A percentile compares a stretch with the other conserved stretches of the same genome.
Evolutionary conservation across 2,888 invertebrate genomes (phyloP).

Genomic region (Aquatica leii): DNA sequence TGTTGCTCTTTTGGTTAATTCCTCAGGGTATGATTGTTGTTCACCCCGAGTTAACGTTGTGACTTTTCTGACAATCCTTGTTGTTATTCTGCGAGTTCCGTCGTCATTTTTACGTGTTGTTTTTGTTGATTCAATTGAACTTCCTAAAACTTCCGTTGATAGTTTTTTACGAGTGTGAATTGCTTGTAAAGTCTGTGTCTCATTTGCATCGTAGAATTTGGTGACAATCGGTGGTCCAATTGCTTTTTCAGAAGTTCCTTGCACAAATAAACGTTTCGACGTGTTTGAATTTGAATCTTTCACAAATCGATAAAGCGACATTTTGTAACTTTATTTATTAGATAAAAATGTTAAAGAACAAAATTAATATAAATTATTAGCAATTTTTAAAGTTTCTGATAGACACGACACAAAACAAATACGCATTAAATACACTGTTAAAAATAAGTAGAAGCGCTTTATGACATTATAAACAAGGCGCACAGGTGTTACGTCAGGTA

Average conservation of each 20-base stretch:
- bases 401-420: too few relatives aligned
- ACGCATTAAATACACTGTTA: not conserved
- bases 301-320: conserved; percentile 78
- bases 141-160: conserved; percentile 85
- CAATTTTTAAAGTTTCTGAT: too few relatives aligned
- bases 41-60: conserved; percentile 89
- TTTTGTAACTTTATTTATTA: too few relatives aligned
- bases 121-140: conserved; percentile 84
- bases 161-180: conserved; percentile 83
- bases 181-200: conserved; percentile 72
- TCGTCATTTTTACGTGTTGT: conserved; percentile 81
- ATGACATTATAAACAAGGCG: conserved; percentile 38
- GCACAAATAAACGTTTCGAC: conserved; percentile 77
- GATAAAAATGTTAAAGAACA: too few relatives aligned
- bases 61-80: conserved; percentile 86
- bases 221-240: conserved; percentile 57
- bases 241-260: conserved; percentile 65
- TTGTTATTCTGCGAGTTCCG: conserved; percentile 84
- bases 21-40: conserved; percentile 77
- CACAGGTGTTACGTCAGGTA: conserved; percentile 59
- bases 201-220: conserved; percentile 49
- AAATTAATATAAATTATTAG: too few relatives aligned
- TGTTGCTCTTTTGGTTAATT: conserved; percentile 68
- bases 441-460: conserved; percentile 25
- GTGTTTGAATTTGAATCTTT: conserved; percentile 65